A percentile compares a stretch with the other conserved stretches of the same genome.
Evolutionary conservation across 2,888 invertebrate genomes (phyloP).

Genomic region (Stomorhina lunata): DNA sequence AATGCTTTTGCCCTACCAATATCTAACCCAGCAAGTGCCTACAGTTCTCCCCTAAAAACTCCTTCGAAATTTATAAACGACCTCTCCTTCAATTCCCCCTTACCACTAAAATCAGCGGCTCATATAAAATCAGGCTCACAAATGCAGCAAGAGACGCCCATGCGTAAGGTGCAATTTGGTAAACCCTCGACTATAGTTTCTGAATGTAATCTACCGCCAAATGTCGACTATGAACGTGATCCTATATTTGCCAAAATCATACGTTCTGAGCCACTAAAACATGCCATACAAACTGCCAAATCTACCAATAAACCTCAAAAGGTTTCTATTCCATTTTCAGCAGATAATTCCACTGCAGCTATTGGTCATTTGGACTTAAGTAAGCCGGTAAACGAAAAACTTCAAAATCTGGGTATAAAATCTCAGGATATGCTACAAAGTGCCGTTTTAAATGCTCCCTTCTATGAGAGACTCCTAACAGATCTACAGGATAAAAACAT

Average conservation of each 20-base stretch:
- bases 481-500: conserved; percentile 82
- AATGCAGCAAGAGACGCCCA: conserved; percentile 79
- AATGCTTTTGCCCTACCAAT: conserved; percentile 61
- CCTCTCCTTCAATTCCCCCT: conserved; percentile 76
- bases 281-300: conserved; percentile 69
- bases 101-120: conserved; percentile 74
- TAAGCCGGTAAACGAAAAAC: conserved; percentile 79
- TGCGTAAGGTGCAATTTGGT: conserved; percentile 78
- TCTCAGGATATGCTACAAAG: conserved; percentile 82
- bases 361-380: conserved; percentile 80
- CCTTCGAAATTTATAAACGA: conserved; percentile 60
- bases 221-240: conserved; percentile 77
- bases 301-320: conserved; percentile 32
- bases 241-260: conserved; percentile 76
- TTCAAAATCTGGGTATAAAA: conserved; percentile 82
- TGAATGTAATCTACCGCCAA: conserved; percentile 75
- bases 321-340: conserved; percentile 81
- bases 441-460: conserved; percentile 82
- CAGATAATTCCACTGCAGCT: conserved; percentile 70
- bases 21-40: conserved; percentile 18
- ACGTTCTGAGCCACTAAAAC: conserved; percentile 75
- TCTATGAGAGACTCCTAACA: conserved; percentile 82
- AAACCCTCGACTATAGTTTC: conserved; percentile 73
- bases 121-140: conserved; percentile 73
- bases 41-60: conserved; percentile 52